These are phyloP conservation scores for Phalacrocorax brasilianus DNA, from an alignment of 2,113 vertebrate genomes.

Conservation along the genomic window DNA sequence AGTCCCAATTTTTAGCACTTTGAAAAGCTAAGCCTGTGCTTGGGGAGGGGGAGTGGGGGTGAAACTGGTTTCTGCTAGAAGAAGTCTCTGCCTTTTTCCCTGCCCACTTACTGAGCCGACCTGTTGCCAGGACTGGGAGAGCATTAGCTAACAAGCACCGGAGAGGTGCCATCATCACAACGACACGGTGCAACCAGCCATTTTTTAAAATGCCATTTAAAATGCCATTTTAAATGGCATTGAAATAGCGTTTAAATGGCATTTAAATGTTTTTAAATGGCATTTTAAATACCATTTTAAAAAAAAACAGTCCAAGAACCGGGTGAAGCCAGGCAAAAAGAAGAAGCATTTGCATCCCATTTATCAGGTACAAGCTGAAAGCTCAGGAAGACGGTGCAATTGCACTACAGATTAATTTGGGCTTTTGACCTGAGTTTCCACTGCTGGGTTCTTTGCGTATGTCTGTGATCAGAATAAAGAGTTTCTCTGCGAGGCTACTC, in stretches of 20 bases:
- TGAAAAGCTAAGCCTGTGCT: neutral
- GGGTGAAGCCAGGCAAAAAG: neutral
- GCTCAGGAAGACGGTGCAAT: neutral
- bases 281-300: no score
- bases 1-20: neutral
- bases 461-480: neutral
- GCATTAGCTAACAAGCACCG: neutral
- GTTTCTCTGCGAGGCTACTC: neutral
- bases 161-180: neutral
- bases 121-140: neutral
- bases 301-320: neutral
- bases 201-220: neutral
- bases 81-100: neutral
- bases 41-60: neutral
- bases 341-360: neutral
- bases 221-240: no score
- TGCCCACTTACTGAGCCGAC: accelerated
- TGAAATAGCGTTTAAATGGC: no score
- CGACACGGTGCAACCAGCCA: neutral
- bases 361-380: neutral
- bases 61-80: neutral
- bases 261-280: no score
- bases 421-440: neutral
- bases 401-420: neutral
- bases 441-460: neutral